Evolutionary conservation across 2,888 invertebrate genomes (phyloP).

Genomic region (Scelioninae gen. 1): DNA sequence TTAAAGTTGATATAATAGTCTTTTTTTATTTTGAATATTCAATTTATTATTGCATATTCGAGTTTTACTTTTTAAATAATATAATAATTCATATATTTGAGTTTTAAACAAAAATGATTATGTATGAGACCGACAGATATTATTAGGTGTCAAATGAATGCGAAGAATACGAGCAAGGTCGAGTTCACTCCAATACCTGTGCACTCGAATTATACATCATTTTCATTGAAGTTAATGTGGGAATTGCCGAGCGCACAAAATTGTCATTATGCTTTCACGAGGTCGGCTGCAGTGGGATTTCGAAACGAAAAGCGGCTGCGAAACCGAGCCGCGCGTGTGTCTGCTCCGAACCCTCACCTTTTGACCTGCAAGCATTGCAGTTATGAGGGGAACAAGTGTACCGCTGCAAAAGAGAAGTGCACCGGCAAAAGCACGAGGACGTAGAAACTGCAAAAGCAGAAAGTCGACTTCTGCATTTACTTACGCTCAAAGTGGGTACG

Average conservation of each 20-base stretch:
- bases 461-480: conserved; percentile 71
- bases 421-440: conserved; percentile 20
- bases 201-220: conserved; percentile 37
- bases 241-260: conserved; percentile 69
- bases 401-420: conserved; percentile 22
- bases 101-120: not conserved
- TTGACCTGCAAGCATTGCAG: conserved; percentile 74
- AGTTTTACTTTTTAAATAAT: too few species aligned
- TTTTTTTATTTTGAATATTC: too few species aligned
- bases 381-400: conserved; percentile 40
- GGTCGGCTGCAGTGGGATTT: conserved; percentile 63
- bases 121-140: conserved; percentile 21
- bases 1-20: too few species aligned
- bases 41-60: too few species aligned
- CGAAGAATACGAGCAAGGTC: conserved; percentile 44
- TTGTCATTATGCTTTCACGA: conserved; percentile 76
- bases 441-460: conserved; percentile 53
- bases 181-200: conserved; percentile 21
- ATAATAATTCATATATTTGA: too few species aligned
- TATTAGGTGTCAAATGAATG: conserved; percentile 29
- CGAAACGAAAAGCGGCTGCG: conserved; percentile 45
- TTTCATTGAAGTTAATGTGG: conserved; percentile 73
- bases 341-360: conserved; percentile 75
- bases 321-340: conserved; percentile 56
- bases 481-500: conserved; percentile 70